Evolutionary conservation across 2,888 invertebrate genomes (phyloP).

Genomic region (Saturnia pavonia): DNA sequence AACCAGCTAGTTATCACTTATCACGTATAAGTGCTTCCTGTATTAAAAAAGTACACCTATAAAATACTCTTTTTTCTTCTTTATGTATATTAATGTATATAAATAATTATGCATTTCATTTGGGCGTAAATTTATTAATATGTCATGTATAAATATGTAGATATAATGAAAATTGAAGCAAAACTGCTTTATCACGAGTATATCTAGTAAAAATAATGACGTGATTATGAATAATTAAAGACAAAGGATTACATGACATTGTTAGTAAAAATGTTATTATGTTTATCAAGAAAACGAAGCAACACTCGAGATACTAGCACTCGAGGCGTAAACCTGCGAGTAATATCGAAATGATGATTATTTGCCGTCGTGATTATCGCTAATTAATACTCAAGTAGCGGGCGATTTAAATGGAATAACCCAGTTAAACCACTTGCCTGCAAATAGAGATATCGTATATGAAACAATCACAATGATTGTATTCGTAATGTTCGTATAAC

Average conservation of each 20-base stretch:
- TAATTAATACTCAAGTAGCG: conserved; percentile 70
- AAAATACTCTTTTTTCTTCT: no score
- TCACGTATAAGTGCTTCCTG: no score
- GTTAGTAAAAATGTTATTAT: conserved; percentile 40
- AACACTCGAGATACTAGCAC: conserved; percentile 61
- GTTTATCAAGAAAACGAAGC: conserved; percentile 52
- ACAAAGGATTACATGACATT: conserved; percentile 28
- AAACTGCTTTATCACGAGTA: background rate
- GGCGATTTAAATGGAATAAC: conserved; percentile 73
- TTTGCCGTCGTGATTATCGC: conserved; percentile 69
- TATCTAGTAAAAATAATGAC: background rate
- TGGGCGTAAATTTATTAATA: no score
- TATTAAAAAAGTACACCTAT: no score
- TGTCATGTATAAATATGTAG: no score
- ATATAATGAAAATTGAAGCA: background rate
- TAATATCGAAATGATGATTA: conserved; percentile 65
- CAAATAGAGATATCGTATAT: conserved; percentile 56
- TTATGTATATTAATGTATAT: no score
- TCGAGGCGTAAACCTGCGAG: conserved; percentile 59
- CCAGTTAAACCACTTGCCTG: conserved; percentile 67
- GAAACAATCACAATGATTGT: conserved; percentile 60
- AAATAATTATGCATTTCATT: no score
- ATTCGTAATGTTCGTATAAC: conserved; percentile 54
- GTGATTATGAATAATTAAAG: background rate
- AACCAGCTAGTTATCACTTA: no score